Conservation (phyloP, 2,888 invertebrate genomes). For the Hypercompe scribonia region DNA sequence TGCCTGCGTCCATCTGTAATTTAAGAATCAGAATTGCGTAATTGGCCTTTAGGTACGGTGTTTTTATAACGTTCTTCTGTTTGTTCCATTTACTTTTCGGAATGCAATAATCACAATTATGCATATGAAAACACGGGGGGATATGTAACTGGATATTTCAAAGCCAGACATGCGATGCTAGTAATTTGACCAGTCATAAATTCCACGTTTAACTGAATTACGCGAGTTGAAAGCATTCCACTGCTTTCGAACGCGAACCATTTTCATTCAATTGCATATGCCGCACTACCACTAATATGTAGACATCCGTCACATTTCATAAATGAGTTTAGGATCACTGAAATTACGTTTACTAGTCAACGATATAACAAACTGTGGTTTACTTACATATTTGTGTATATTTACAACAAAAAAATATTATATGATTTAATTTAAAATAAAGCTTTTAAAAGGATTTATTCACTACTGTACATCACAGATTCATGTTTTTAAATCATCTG, state of each 20-base stretch:
- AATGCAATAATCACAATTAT: conserved; percentile 12
- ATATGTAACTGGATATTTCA: conserved; percentile 48
- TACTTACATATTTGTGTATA: not conserved
- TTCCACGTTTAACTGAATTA: conserved; percentile 86
- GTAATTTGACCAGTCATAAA: conserved; percentile 85
- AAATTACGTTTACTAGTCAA: conserved; percentile 70
- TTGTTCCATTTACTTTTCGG: conserved; percentile 32
- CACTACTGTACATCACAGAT: not conserved
- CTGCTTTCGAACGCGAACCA: conserved; percentile 71
- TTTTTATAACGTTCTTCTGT: no score
- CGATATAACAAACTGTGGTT: not conserved
- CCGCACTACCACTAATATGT: conserved; percentile 69
- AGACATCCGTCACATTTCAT: conserved; percentile 71
- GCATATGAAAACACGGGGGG: not conserved
- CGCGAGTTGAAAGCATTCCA: conserved; percentile 83
- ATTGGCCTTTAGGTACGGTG: no score
- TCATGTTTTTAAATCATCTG: no score
- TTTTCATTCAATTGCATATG: conserved; percentile 69
- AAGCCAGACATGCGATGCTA: conserved; percentile 74
- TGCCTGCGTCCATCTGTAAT: no score
- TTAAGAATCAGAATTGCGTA: no score
- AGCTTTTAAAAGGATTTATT: not conserved
- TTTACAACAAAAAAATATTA: not conserved
- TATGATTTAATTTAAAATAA: not conserved
- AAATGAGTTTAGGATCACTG: conserved; percentile 76